Percentiles rank a stretch among this genome's conserved stretches.
phyloP scores from a whole-genome alignment of 2,797 vertebrate species.

The Characodon lateralis region DNA sequence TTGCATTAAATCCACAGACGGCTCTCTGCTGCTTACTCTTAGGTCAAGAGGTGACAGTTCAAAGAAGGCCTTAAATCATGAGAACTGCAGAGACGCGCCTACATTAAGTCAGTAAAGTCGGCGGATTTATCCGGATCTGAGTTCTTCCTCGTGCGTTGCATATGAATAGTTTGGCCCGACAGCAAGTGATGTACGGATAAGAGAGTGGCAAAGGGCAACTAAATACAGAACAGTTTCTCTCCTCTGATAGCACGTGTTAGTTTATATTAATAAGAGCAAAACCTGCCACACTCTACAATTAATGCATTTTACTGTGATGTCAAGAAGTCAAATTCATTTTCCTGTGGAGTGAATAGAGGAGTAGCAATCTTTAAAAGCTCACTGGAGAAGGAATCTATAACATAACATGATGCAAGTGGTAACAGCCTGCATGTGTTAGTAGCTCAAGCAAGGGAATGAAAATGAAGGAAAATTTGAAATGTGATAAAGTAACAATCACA shows the following conservation, averaged over 20 bases:
- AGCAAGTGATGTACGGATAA: constrained; percentile 26
- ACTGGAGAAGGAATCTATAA: not conserved
- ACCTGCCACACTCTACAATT: not conserved
- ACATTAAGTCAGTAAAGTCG: constrained; percentile 78
- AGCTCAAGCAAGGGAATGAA: not conserved
- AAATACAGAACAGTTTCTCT: constrained; percentile 1
- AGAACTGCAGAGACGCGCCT: constrained; percentile 73
- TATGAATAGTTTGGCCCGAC: constrained; percentile 69
- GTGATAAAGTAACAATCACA: not conserved
- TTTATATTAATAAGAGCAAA: constrained; percentile 9
- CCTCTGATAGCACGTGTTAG: not conserved
- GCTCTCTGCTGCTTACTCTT: constrained; percentile 67
- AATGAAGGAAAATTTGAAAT: not conserved
- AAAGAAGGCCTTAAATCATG: constrained; percentile 76
- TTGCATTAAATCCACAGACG: constrained; percentile 68
- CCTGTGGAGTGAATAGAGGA: not conserved
- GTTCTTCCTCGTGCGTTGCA: constrained; percentile 65
- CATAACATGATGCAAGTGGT: not conserved
- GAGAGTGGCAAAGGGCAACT: constrained; percentile 26
- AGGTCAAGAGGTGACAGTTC: constrained; percentile 78
- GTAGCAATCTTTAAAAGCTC: constrained; percentile 3
- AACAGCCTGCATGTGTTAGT: not conserved
- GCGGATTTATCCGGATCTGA: constrained; percentile 78
- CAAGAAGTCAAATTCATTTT: constrained; percentile 22
- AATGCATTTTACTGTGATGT: not conserved